Base-by-base conservation (phyloP, 2,797 vertebrate genomes). In the Acipenser oxyrinchus region DNA sequence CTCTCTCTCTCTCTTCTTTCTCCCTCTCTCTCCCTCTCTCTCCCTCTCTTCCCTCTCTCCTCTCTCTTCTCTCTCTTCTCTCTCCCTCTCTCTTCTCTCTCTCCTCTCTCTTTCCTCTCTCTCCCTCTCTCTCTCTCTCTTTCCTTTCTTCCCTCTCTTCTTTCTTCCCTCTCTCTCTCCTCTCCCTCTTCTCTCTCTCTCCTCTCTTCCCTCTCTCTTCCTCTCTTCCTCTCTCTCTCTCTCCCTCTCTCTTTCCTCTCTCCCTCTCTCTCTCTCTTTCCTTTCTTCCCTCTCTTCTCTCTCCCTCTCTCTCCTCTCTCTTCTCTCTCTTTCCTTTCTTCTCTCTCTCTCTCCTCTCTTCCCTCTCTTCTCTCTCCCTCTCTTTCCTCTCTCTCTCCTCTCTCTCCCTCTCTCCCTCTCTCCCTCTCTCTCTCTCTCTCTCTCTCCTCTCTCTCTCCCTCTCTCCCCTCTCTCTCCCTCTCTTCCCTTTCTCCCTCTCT, bases 201-300 rank as follows among this genome's bases (percentile, higher is more conserved):
- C 48, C 6, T 75, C 82, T 76, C 79, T 75, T 73, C 79, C 74
- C 72, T 74, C 64, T 71, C 73, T 77, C 73, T 75, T 61, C 73
- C 75, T 78, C 78, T 78, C 79, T 81, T 76, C 73, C 80, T 80
- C 81, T 74, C 0, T 6, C 59, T 75, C 78, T 66, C 70, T 74
- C 68, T 76, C 80, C 82, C 78, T 75, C 81, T 79, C 71, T 79
- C 70, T 63, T 51, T 13, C 10, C 37, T 10, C 37, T 23, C 15
- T 50, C 51, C 10, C 15, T 60, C 13, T 15, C 9, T 10, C 18
- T 1, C 55, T 8, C 11, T 18, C n/a, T 60, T 15, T 5, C 10
- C 7, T 48, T n/a, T 51, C 48, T 65, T 61, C 49, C 60, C 64
- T 66, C 60, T n/a, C 49, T 66, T 59, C 65, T 67, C 60, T 62